phyloP scores from a whole-genome alignment of 2,888 invertebrate genomes.

The Lithophane semibrunnea region DNA sequence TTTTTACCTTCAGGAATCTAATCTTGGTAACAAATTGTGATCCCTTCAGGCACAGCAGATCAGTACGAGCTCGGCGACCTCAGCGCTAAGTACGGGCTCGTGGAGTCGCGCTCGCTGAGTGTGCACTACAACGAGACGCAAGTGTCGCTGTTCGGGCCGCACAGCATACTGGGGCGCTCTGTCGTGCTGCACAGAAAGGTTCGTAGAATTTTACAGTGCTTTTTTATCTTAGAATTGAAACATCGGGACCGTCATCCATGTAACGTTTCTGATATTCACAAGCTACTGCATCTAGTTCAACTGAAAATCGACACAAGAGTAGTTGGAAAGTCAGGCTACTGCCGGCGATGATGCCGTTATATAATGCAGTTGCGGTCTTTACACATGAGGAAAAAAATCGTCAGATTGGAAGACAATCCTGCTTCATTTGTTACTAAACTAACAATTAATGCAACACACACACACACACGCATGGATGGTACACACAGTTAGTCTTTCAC shows the following conservation, averaged over 20 bases:
- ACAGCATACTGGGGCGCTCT: constrained; percentile 96
- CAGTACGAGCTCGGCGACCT: constrained; percentile 96
- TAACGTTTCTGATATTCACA: not conserved
- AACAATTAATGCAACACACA: too few relatives aligned
- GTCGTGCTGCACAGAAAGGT: constrained; percentile 94
- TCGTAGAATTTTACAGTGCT: not conserved
- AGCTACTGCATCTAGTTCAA: not conserved
- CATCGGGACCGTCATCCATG: not conserved
- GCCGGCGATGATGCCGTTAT: not conserved
- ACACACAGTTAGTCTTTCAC: too few relatives aligned
- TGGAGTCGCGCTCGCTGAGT: constrained; percentile 91
- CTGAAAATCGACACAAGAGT: too few relatives aligned
- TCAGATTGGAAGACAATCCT: too few relatives aligned
- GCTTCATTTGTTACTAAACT: too few relatives aligned
- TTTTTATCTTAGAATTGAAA: not conserved
- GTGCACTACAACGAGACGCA: constrained; percentile 94
- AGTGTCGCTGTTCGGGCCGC: constrained; percentile 94
- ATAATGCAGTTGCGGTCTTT: not conserved
- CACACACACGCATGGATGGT: too few relatives aligned
- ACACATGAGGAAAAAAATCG: too few relatives aligned
- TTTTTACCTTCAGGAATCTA: too few relatives aligned
- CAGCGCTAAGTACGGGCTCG: constrained; percentile 95
- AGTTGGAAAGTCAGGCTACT: not conserved
- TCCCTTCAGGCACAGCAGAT: constrained; percentile 93
- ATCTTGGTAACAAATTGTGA: not conserved